Conservation (phyloP, 2,113 vertebrate species). For the Odontophorus gujanensis region DNA sequence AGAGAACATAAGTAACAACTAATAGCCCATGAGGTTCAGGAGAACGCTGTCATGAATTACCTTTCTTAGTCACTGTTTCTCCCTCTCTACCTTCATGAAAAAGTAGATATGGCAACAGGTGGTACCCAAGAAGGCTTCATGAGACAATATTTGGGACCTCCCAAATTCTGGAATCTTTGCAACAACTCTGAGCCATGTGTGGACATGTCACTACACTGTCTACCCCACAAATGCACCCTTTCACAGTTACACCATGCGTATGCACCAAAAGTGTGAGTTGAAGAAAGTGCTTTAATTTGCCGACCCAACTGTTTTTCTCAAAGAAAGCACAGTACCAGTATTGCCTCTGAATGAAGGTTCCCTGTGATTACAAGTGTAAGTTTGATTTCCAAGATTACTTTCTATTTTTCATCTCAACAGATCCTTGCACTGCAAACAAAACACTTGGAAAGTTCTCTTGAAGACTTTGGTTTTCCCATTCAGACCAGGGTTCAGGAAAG, state of each 20-base stretch:
- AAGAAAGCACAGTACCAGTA: neutral
- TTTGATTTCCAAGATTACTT: neutral
- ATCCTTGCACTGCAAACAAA: neutral
- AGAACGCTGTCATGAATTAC: neutral
- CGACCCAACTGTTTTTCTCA: neutral
- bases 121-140: neutral
- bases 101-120: neutral
- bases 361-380: neutral
- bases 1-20: neutral
- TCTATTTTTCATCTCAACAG: neutral
- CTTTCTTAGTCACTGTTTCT: neutral
- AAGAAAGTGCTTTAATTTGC: neutral
- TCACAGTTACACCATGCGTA: neutral
- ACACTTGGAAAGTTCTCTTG: neutral
- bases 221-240: neutral
- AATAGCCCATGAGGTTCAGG: neutral
- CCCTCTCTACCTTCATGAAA: neutral
- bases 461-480: neutral
- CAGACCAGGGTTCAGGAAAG: neutral
- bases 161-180: neutral
- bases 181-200: neutral
- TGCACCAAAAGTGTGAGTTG: neutral
- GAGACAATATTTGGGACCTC: neutral
- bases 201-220: neutral
- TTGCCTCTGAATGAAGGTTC: neutral